These are phyloP conservation scores for Hirundichthys speculiger DNA, from an alignment of 2,113 vertebrate genomes.

Conservation along the genomic window DNA sequence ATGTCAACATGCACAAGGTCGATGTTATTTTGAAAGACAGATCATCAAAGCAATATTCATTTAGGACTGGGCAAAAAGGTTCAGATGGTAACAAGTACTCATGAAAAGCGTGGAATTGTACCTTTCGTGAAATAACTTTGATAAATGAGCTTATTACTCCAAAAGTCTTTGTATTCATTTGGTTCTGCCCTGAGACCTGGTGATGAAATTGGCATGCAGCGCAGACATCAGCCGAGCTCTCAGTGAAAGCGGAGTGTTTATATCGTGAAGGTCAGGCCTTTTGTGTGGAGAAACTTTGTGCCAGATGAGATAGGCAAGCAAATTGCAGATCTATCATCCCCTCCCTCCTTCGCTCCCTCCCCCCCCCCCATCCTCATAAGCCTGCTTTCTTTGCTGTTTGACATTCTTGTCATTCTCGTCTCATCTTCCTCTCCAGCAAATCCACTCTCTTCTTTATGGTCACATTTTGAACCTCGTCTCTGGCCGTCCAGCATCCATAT, in stretches of 20 bases:
- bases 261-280: slow-evolving; percentile 89
- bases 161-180: not conserved
- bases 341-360: slow-evolving; percentile 35
- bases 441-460: slow-evolving; percentile 24
- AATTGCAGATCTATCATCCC: slow-evolving; percentile 89
- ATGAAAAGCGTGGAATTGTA: too few species aligned
- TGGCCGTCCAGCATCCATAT: slow-evolving; percentile 11
- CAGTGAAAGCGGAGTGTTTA: slow-evolving; percentile 78
- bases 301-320: slow-evolving; percentile 90
- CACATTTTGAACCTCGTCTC: slow-evolving; percentile 41
- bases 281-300: slow-evolving; percentile 89
- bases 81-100: too few species aligned
- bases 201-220: slow-evolving; percentile 61
- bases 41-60: too few species aligned
- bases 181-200: slow-evolving; percentile 6
- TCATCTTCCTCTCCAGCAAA: slow-evolving; percentile 6
- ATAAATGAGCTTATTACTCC: too few species aligned
- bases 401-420: slow-evolving; percentile 20
- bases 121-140: too few species aligned
- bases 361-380: slow-evolving; percentile 31
- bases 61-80: too few species aligned
- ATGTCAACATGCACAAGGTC: too few species aligned
- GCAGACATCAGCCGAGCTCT: slow-evolving; percentile 61
- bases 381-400: slow-evolving; percentile 49
- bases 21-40: too few species aligned